phyloP scores from a whole-genome alignment of 2,797 vertebrate genomes.

The Pseudomugil gertrudae region DNA sequence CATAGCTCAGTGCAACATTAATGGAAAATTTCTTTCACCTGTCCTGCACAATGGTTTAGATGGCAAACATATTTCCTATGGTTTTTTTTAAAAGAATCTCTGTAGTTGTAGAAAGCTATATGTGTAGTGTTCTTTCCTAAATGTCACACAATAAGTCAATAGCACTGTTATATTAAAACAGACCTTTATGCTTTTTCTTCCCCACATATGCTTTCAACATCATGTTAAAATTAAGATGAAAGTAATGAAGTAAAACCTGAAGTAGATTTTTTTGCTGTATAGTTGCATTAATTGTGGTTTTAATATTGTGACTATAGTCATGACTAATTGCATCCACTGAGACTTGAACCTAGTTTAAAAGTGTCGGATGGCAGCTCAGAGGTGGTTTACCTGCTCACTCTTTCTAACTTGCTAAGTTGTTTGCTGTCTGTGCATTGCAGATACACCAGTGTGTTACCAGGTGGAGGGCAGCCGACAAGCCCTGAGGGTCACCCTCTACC shows the following conservation, averaged over 20 bases:
- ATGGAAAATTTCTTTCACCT: neutral
- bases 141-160: neutral
- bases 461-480: conserved; percentile 95
- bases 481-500: conserved; percentile 90
- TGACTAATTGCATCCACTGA: neutral
- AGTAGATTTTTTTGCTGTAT: neutral
- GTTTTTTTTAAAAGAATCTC: neutral
- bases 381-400: neutral
- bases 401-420: conserved; percentile 2
- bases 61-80: neutral
- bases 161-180: neutral
- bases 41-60: neutral
- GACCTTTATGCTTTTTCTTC: neutral
- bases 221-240: neutral
- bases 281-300: neutral
- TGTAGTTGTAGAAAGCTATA: neutral
- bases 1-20: neutral
- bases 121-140: neutral
- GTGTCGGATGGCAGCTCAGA: neutral
- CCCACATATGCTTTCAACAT: neutral
- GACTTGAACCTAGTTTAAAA: neutral
- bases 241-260: neutral
- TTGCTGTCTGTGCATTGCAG: conserved; percentile 73
- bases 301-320: neutral
- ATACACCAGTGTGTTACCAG: conserved; percentile 91